Evolutionary conservation across 2,797 vertebrate species (phyloP), one percentile per base, ranked within the genome.

Genomic region (Podarcis lilfordi): DNA sequence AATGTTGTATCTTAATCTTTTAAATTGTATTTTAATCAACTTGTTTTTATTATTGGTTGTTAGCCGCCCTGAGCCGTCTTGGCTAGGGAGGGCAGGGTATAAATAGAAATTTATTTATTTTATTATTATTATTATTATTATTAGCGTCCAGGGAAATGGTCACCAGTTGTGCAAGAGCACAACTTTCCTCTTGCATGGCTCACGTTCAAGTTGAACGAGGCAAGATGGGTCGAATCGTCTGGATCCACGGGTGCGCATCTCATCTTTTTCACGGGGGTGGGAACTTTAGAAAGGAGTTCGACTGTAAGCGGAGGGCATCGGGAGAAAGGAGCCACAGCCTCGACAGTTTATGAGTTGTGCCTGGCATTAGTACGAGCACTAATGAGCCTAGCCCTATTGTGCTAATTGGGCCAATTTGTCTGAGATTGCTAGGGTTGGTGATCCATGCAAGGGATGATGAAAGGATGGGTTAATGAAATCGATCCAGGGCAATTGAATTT

Each of bases 331-430:
- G 25, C 68, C 72, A 77, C 80, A 21, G 77, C 72, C 55, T 21
- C 23, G 15, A 69, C 29, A n/a, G 40, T 76, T 55, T 76, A 81
- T 25, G 68, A 81, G 23, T 85, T 80, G 55, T 72, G 50, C 23
- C 66, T 79, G n/a, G 32, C 17, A 61, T 37, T 50, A 21, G 59
- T 72, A 45, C 27, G 77, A 50, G 32, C 68, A 69, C 76, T 83
- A 82, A 86, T 79, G 74, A 86, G 37, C 85, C 80, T n/a, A 50
- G 17, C 5, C 66, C 66, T 77, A 59, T 64, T 86, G 66, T 72
- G 37, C 81, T 79, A 86, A 74, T 89, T 74, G 80, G 75, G 37
- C 37, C 82, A 66, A 78, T 89, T 77, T 82, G 84, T 45, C 64
- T 76, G 59, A 25, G 32, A 61, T 79, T 78, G 64, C 43, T 69